These are phyloP conservation scores for Stigmatopora nigra DNA, from an alignment of 2,113 vertebrate species.

Conservation along the genomic window DNA sequence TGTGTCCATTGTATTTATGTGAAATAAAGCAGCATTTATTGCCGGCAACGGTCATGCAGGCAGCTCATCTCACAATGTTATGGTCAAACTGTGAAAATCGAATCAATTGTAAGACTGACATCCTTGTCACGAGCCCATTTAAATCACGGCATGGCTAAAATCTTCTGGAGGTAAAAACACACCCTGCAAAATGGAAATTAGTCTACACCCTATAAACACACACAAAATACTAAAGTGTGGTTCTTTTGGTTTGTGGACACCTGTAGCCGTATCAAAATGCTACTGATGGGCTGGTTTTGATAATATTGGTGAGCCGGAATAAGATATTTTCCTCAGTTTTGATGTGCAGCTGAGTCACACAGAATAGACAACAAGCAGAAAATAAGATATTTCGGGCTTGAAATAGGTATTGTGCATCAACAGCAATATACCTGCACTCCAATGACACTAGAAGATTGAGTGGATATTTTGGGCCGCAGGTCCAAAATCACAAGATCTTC, in stretches of 20 bases:
- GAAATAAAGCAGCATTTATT: conserved; percentile 3
- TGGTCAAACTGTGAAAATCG: conserved; percentile 11
- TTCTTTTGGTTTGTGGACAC: conserved; percentile 40
- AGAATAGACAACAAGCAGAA: conserved; percentile 60
- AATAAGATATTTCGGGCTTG: conserved; percentile 51
- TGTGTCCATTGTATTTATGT: conserved; percentile 18
- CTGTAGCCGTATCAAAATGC: conserved; percentile 50
- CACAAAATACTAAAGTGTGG: conserved; percentile 17
- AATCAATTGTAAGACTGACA: conserved; percentile 12
- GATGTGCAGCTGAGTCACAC: conserved; percentile 47
- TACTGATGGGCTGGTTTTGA: conserved; percentile 48
- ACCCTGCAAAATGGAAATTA: conserved; percentile 33
- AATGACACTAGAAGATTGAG: background rate
- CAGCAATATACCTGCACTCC: background rate
- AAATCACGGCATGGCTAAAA: conserved; percentile 40
- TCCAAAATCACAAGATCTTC: background rate
- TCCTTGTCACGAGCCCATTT: conserved; percentile 31
- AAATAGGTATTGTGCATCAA: conserved; percentile 32
- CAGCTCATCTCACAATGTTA: conserved; percentile 9
- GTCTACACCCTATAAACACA: background rate
- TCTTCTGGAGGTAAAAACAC: conserved; percentile 27
- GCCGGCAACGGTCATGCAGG: conserved; percentile 5
- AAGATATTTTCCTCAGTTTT: conserved; percentile 43
- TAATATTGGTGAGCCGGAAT: conserved; percentile 39
- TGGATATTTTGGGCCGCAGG: background rate